Evolutionary conservation across 2,888 invertebrate species (phyloP).

Genomic region (Harpalus rubripes): DNA sequence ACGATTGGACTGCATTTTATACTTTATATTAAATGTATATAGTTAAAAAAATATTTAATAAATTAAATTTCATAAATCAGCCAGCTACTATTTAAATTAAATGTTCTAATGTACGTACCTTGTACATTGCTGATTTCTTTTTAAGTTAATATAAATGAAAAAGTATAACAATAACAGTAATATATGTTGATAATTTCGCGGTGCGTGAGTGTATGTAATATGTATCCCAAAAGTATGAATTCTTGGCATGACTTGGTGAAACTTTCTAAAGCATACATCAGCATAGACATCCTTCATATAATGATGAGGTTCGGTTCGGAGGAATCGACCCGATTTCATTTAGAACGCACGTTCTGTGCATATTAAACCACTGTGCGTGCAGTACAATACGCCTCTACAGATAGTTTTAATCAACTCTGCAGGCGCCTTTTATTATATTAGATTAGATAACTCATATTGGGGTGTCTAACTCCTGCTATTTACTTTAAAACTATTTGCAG

Average conservation of each 20-base stretch:
- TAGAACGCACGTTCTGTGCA: conserved; percentile 40
- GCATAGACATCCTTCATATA: conserved; percentile 46
- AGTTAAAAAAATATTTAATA: no score
- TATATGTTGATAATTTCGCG: not conserved
- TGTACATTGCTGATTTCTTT: no score
- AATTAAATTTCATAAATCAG: no score
- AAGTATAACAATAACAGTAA: not conserved
- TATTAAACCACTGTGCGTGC: conserved; percentile 12
- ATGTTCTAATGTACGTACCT: no score
- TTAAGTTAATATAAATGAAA: not conserved
- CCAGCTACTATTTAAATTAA: no score
- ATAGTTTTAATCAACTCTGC: conserved; percentile 9
- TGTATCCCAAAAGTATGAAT: conserved; percentile 48
- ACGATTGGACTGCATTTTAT: no score
- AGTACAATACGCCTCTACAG: not conserved
- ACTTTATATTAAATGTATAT: no score
- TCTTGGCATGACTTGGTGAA: conserved; percentile 24
- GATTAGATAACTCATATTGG: not conserved
- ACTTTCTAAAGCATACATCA: conserved; percentile 47
- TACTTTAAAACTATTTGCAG: no score
- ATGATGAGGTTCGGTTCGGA: conserved; percentile 52
- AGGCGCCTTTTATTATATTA: conserved; percentile 1
- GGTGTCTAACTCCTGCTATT: no score
- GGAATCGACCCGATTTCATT: conserved; percentile 52
- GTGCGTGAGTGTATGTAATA: conserved; percentile 31